Evolutionary conservation across 2,888 invertebrate species (phyloP).

Genomic region (Lordiphosa andalusiaca): DNA sequence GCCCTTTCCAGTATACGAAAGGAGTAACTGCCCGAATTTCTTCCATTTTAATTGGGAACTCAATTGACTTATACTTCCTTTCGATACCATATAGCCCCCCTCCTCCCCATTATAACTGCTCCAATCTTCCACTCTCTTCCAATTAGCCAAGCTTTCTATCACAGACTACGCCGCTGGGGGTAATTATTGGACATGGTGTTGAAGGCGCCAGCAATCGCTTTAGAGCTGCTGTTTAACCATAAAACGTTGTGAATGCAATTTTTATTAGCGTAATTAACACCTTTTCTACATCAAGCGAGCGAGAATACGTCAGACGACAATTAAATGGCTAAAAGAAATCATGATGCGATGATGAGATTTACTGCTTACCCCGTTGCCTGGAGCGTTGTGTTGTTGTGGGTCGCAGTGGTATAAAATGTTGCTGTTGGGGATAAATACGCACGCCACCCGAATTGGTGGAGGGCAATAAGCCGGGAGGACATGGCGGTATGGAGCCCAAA

Average conservation of each 20-base stretch:
- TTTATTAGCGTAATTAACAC: constrained; percentile 72
- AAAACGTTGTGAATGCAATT: constrained; percentile 58
- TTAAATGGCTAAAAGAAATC: constrained; percentile 46
- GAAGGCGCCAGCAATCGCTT: constrained; percentile 38
- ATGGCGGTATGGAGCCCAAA: constrained; percentile 74
- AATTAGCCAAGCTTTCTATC: constrained; percentile 59
- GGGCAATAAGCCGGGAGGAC: constrained; percentile 74
- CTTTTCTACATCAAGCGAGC: constrained; percentile 26
- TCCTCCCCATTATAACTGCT: not conserved
- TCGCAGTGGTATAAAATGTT: constrained; percentile 75
- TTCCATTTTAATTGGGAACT: too few species aligned
- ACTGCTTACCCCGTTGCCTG: constrained; percentile 77
- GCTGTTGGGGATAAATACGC: constrained; percentile 71
- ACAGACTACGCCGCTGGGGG: constrained; percentile 31
- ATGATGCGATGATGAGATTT: constrained; percentile 19
- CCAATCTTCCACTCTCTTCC: constrained; percentile 26
- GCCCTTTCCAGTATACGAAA: too few species aligned
- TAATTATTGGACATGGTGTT: constrained; percentile 34
- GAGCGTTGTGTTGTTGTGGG: constrained; percentile 65
- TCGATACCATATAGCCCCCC: too few species aligned
- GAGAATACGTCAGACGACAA: constrained; percentile 31
- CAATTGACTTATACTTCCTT: not conserved
- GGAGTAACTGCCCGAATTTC: too few species aligned
- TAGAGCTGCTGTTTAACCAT: constrained; percentile 51
- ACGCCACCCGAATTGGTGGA: constrained; percentile 20